Evolutionary conservation across 1,140 invertebrate genomes (phyloP), one percentile per base, ranked within the genome.

Genomic region (Sitophilus oryzae): DNA sequence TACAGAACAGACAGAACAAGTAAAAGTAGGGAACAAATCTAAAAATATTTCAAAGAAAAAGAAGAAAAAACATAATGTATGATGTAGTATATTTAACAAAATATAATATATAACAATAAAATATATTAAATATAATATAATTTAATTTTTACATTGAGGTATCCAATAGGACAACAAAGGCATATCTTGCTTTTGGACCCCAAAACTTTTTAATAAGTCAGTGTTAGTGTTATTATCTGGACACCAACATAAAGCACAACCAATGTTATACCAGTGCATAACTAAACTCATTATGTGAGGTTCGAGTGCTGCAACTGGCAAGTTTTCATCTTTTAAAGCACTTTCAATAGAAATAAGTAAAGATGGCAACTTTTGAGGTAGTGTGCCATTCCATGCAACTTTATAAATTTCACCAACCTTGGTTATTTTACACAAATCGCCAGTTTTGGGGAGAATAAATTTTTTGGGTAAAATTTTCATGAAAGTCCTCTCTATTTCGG

Each of bases 141-240:
- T 35, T 50, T 47, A 42, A 21, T 51, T 20, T 59, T 48, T 58
- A 52, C 58, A 65, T 25, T 65, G 60, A 0, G 61, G 43, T 9
- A 58, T 61, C 63, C 63, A 65, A 57, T 66, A 64, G 5, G 59
- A 49, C 46, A 65, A 47, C 34, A 65, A 53, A 16, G 63, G 63
- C 56, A 65, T 53, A 44, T 66, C 63, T 34, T 56, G 60, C 47
- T 65, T 66, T 36, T 63, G 63, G 11, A 66, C 52, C 16, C 60
- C 65, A 23, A 66, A 49, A 48, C 53, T 46, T 45, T 54, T 40
- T 3, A 65, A 49, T 2, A 66, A 23, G 10, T 63, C 52, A 15
- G 56, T 23, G 10, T 63, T 49, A 15, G 56, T 23, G 41, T 56
- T 57, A 16, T 55, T 44, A 44, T 57, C 51, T 25, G 57, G 48